Evolutionary conservation across 2,113 vertebrate genomes (phyloP), one percentile per base, ranked within the genome.

Genomic region (Phoenicopterus ruber): DNA sequence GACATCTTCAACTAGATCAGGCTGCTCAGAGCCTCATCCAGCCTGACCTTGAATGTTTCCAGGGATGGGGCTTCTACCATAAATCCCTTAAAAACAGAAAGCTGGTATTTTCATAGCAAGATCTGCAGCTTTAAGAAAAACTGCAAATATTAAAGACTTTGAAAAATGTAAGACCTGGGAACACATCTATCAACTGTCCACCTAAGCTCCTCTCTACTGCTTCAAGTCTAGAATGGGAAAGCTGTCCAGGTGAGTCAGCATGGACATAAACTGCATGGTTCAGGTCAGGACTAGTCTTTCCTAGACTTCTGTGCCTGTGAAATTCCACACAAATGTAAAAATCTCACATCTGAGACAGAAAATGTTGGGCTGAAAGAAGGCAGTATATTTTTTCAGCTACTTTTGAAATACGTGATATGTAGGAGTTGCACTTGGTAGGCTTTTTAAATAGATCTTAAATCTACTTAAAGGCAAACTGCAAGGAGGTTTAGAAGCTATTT

Each of bases 401-500:
- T 58, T 93, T 90, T 86, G 72, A 88, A 94, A 80, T 92, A 57
- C 17, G 18, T 61, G 52, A 65, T 83, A 66, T 49, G 76, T 86
- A 85, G 79, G 89, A 84, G 62, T 91, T 89, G 31, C 72, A 62
- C 31, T 94, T 49, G 36, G 19, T 61, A 72, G 34, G 44, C 62
- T 90, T 93, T 94, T 93, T 0, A 94, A 97, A 97, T 91, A 93
- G 77, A 85, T 46, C 58, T 93, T 74, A 93, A 95, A 94, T 87
- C 95, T 96, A 69, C 82, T 95, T 96, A 90, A 89, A 96, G 86
- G 42, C 66, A 71, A 92, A 58, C 59, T 87, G 47, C 49, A 78
- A 93, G 85, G 80, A 93, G 77, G 54, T 87, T 93, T 86, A 95
- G 65, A 79, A 84, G 77, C 63, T 96, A 94, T 96, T 96, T 95